Conservation (phyloP, 2,888 invertebrate species). For the Ophioninae sp. region DNA sequence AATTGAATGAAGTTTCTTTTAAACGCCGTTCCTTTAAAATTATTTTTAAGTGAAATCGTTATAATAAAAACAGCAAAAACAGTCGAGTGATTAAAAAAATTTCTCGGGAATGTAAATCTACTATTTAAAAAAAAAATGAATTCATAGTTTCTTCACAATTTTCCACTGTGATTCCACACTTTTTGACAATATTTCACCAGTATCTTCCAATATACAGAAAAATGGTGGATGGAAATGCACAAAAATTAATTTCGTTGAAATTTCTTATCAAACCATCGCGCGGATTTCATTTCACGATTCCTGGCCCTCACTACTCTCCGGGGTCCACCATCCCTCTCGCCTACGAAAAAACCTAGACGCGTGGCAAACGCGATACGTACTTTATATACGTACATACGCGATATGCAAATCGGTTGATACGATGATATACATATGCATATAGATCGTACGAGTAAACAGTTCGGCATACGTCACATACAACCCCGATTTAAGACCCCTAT, state of each 20-base stretch:
- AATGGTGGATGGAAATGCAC: too few relatives aligned
- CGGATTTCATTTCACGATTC: not conserved
- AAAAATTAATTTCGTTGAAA: not conserved
- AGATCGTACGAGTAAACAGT: not conserved
- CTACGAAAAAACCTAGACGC: constrained; percentile 28
- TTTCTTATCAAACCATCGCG: not conserved
- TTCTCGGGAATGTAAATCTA: too few relatives aligned
- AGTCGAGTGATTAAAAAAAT: too few relatives aligned
- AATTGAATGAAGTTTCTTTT: too few relatives aligned
- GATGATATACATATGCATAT: not conserved
- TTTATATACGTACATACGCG: not conserved
- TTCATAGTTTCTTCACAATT: too few relatives aligned
- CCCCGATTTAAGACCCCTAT: not conserved
- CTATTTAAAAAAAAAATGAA: too few relatives aligned
- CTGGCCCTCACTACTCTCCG: not conserved
- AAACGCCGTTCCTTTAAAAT: too few relatives aligned
- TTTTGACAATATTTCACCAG: too few relatives aligned
- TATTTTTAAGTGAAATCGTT: too few relatives aligned
- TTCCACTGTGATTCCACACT: too few relatives aligned
- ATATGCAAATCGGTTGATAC: not conserved
- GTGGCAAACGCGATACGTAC: constrained; percentile 35
- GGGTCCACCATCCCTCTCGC: not conserved
- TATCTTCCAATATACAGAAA: too few relatives aligned
- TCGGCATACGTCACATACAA: not conserved
- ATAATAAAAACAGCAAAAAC: too few relatives aligned